phyloP scores from a whole-genome alignment of 2,888 invertebrate genomes.

The Osedax fenrisi region DNA sequence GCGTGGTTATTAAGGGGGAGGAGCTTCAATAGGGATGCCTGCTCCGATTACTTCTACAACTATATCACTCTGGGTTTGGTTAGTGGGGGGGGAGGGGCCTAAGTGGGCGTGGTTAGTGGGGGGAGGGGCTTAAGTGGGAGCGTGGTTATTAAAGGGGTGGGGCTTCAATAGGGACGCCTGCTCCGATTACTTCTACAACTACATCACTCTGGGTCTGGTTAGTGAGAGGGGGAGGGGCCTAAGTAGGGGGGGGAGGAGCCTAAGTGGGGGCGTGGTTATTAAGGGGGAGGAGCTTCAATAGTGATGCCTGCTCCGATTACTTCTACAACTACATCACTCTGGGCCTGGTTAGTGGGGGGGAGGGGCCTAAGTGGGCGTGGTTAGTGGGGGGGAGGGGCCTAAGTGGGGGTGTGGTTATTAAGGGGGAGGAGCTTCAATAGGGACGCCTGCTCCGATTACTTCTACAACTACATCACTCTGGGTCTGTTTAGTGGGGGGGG shows the following conservation, averaged over 20 bases:
- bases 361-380: background rate
- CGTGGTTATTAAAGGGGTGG: no score
- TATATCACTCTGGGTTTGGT: constrained; percentile 90
- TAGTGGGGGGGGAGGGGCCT: constrained; percentile 47
- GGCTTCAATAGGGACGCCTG: constrained; percentile 48
- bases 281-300: no score
- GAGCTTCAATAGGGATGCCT: no score
- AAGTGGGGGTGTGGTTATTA: no score
- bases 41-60: constrained; percentile 94
- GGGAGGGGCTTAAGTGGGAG: background rate
- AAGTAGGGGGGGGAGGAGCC: background rate
- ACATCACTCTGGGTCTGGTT: constrained; percentile 86
- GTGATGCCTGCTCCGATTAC: constrained; percentile 66
- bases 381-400: background rate
- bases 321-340: constrained; percentile 96
- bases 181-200: constrained; percentile 96
- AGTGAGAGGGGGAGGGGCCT: constrained; percentile 50
- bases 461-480: constrained; percentile 93
- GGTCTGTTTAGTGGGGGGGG: constrained; percentile 65
- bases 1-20: no score
- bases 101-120: background rate
- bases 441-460: constrained; percentile 69
- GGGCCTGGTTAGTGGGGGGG: constrained; percentile 65
- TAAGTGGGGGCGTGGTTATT: background rate
- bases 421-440: no score